Evolutionary conservation across 2,797 vertebrate genomes (phyloP).

Genomic region (Melanotaenia parkinsoni): DNA sequence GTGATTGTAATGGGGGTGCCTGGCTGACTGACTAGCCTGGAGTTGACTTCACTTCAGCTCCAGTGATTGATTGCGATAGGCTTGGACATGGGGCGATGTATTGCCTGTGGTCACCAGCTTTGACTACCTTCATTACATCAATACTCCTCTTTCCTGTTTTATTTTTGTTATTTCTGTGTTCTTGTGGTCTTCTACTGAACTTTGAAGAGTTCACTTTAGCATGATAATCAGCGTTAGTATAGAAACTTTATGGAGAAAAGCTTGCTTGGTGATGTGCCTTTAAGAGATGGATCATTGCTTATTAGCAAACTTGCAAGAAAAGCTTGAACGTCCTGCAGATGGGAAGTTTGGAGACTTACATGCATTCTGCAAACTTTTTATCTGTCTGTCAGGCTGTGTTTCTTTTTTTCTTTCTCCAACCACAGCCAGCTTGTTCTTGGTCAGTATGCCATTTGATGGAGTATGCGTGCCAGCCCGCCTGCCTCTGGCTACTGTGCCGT

Average conservation of each 20-base stretch:
- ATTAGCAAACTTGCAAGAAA: not conserved
- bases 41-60: constrained; percentile 80
- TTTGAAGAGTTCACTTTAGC: constrained; percentile 62
- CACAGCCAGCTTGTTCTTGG: constrained; percentile 60
- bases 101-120: constrained; percentile 86
- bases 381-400: constrained; percentile 2
- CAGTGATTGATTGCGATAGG: constrained; percentile 81
- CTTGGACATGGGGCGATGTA: constrained; percentile 76
- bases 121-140: constrained; percentile 80
- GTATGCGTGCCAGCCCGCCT: constrained; percentile 41
- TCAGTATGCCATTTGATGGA: constrained; percentile 63
- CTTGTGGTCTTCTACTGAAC: constrained; percentile 58
- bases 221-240: constrained; percentile 38
- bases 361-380: constrained; percentile 21
- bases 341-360: constrained; percentile 35
- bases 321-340: not conserved
- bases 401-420: constrained; percentile 13
- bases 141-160: constrained; percentile 47
- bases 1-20: constrained; percentile 50
- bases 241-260: constrained; percentile 8
- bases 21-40: constrained; percentile 74
- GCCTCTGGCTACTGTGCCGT: constrained; percentile 70
- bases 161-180: constrained; percentile 48
- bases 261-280: not conserved
- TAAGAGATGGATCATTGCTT: constrained; percentile 9